Evolutionary conservation across 1,140 invertebrate species (phyloP).

Genomic region (Achatina immaculata): DNA sequence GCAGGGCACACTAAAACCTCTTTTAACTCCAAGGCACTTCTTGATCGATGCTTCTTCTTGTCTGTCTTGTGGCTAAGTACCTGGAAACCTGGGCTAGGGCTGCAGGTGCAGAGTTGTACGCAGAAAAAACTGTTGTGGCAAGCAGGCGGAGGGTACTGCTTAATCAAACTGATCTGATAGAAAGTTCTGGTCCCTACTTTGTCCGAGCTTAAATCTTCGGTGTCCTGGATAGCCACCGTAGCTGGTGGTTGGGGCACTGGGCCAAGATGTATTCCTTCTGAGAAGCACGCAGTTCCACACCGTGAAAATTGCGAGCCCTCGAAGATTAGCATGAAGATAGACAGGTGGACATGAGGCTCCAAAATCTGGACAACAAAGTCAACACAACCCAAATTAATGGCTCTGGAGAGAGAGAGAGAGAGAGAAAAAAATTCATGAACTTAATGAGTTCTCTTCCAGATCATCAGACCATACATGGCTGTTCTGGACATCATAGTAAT

Average conservation of each 20-base stretch:
- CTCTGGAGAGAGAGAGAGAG: background rate
- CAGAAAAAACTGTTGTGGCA: background rate
- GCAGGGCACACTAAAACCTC: background rate
- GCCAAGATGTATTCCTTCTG: slow-evolving; percentile 6
- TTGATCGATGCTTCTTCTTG: background rate
- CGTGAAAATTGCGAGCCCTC: background rate
- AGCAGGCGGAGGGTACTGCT: background rate
- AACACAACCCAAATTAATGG: background rate
- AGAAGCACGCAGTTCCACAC: background rate
- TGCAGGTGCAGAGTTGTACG: too few relatives aligned
- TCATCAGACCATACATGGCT: background rate
- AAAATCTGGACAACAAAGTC: background rate
- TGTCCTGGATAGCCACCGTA: slow-evolving; percentile 15
- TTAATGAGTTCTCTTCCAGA: background rate
- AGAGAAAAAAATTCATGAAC: background rate
- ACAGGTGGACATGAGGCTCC: slow-evolving; percentile 4
- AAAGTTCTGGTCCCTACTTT: slow-evolving; percentile 17
- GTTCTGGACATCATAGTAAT: background rate
- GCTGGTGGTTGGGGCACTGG: background rate
- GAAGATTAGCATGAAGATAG: slow-evolving; percentile 28
- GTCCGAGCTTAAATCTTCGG: slow-evolving; percentile 4
- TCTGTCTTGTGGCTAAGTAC: background rate
- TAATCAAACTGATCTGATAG: slow-evolving; percentile 1
- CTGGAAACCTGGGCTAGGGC: too few relatives aligned
- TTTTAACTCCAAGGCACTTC: background rate